Percentiles rank a stretch among this genome's conserved stretches.
These are phyloP conservation scores for Monomorium pharaonis DNA, from an alignment of 1,140 invertebrate genomes.

Conservation along the genomic window DNA sequence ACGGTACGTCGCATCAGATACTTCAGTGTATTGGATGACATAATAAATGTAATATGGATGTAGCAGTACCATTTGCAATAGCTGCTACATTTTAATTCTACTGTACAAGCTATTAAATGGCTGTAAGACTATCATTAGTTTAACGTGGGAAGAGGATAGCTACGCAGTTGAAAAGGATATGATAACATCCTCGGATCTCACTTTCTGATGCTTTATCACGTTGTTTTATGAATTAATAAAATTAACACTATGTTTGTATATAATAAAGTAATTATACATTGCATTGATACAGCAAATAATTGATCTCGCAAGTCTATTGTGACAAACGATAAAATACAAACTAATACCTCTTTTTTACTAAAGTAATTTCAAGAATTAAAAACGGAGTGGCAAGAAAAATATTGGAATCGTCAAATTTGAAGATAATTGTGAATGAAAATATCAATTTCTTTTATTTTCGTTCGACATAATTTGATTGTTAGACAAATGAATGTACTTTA, in stretches of 20 bases:
- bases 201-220: background rate
- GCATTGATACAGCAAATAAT: background rate
- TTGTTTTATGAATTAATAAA: background rate
- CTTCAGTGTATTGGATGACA: background rate
- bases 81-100: background rate
- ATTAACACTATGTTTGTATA: background rate
- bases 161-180: background rate
- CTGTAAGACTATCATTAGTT: background rate
- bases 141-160: background rate
- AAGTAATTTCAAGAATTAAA: background rate
- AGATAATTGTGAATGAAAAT: conserved; percentile 21
- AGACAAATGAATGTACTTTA: background rate
- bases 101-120: background rate
- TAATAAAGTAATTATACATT: background rate
- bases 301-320: background rate
- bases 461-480: background rate
- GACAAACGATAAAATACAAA: background rate
- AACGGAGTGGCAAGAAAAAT: background rate
- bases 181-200: background rate
- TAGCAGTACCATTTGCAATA: background rate
- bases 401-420: background rate
- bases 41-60: background rate
- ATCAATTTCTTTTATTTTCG: conserved; percentile 18
- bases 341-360: background rate
- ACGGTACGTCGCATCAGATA: background rate